Evolutionary conservation across 2,888 invertebrate species (phyloP).

Genomic region (Anticlea derivata): DNA sequence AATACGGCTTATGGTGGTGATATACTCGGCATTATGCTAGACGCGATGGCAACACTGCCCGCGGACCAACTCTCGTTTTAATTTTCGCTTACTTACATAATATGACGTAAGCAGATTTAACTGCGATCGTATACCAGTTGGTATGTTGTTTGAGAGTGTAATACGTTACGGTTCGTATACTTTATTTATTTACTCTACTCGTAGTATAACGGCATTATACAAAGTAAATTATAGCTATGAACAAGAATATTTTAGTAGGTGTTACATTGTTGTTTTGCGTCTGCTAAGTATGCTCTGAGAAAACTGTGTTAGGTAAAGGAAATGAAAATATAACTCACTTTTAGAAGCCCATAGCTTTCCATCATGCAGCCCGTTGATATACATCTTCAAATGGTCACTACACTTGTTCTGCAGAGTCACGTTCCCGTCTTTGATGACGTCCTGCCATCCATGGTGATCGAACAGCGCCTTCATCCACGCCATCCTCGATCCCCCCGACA

Average conservation of each 20-base stretch:
- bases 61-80: slow-evolving; percentile 32
- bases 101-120: slow-evolving; percentile 32
- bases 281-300: too few relatives aligned
- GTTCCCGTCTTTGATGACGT: slow-evolving; percentile 75
- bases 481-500: slow-evolving; percentile 70
- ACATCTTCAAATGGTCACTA: slow-evolving; percentile 83
- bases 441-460: slow-evolving; percentile 85
- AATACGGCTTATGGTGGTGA: slow-evolving; percentile 15
- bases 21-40: slow-evolving; percentile 23
- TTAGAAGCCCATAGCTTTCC: slow-evolving; percentile 91
- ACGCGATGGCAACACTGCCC: slow-evolving; percentile 28
- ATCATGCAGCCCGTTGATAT: slow-evolving; percentile 83
- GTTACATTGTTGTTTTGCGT: slow-evolving; percentile 3
- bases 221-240: slow-evolving; percentile 1
- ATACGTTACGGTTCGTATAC: slow-evolving; percentile 16
- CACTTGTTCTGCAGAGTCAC: slow-evolving; percentile 64
- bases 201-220: slow-evolving; percentile 1
- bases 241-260: not conserved
- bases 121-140: slow-evolving; percentile 25
- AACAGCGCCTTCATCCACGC: slow-evolving; percentile 87
- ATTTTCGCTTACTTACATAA: slow-evolving; percentile 42
- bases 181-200: slow-evolving; percentile 9
- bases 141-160: slow-evolving; percentile 17
- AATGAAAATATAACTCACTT: slow-evolving; percentile 83
- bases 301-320: too few relatives aligned